Conservation (phyloP, 2,113 vertebrate species). For the Rhadina sibilatrix region DNA sequence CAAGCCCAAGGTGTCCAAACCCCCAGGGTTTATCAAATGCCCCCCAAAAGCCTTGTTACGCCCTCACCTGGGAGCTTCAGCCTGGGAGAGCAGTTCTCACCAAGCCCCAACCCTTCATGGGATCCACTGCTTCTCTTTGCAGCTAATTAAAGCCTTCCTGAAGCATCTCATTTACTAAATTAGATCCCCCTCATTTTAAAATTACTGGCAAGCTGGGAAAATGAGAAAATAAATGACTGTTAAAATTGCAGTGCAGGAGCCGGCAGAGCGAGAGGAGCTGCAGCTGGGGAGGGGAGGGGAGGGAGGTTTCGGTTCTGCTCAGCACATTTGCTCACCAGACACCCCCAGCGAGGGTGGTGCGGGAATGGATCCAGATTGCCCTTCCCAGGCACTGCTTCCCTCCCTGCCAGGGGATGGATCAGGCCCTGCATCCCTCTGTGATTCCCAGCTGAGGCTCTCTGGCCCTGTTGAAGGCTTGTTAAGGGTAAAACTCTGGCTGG, state of each 20-base stretch:
- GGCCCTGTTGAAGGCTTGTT: not conserved
- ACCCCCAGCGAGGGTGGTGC: not conserved
- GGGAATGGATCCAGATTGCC: not conserved
- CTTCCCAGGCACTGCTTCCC: not conserved
- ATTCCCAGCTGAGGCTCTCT: not conserved
- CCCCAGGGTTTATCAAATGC: not conserved
- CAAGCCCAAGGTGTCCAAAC: not conserved
- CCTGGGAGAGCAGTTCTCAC: not conserved
- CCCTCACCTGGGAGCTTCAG: not conserved
- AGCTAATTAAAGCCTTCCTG: constrained; percentile 13
- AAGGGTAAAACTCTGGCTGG: not conserved
- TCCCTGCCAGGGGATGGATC: not conserved
- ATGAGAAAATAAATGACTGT: not conserved
- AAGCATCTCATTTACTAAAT: constrained; percentile 22
- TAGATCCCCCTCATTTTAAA: not conserved
- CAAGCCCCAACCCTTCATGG: fast-evolving
- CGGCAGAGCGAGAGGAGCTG: not conserved
- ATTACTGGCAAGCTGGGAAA: not conserved
- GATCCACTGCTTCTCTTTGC: not conserved
- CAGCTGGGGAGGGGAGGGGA: not conserved
- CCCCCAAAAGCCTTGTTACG: not conserved
- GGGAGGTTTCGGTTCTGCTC: not conserved
- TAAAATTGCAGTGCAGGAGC: not conserved
- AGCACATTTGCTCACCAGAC: not conserved
- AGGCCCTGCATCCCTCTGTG: not conserved